phyloP scores from a whole-genome alignment of 2,113 vertebrate genomes.

The Carassius gibelio region DNA sequence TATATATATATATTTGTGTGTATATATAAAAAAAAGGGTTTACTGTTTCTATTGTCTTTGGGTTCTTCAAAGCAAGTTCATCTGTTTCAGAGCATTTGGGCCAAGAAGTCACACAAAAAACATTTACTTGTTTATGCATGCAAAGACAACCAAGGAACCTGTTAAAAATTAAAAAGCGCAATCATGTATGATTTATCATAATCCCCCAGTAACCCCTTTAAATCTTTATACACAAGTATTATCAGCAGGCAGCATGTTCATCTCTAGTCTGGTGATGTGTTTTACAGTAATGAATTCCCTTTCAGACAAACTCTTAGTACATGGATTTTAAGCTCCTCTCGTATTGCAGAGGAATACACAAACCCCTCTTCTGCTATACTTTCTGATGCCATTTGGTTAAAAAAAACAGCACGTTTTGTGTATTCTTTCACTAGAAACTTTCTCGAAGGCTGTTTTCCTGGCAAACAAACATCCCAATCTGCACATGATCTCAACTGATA shows the following conservation, averaged over 20 bases:
- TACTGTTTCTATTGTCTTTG: not conserved
- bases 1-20: too few relatives aligned
- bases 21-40: too few relatives aligned
- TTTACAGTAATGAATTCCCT: constrained; percentile 14
- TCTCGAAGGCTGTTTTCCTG: not conserved
- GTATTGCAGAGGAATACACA: not conserved
- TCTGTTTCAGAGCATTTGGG: not conserved
- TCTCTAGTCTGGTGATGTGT: constrained; percentile 13
- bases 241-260: not conserved
- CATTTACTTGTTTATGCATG: constrained; percentile 26
- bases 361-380: not conserved
- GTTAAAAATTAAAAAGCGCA: constrained; percentile 14
- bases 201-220: not conserved
- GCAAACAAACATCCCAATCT: constrained; percentile 35
- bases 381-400: not conserved
- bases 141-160: not conserved
- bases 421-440: not conserved
- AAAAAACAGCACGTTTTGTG: not conserved
- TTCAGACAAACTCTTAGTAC: constrained; percentile 19
- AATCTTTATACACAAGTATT: not conserved
- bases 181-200: constrained; percentile 44
- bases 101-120: constrained; percentile 1
- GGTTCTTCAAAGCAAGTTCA: not conserved
- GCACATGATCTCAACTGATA: not conserved
- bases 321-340: constrained; percentile 8